Conservation (phyloP, 2,888 invertebrate genomes). For the Anoplius nigerrimus region DNA sequence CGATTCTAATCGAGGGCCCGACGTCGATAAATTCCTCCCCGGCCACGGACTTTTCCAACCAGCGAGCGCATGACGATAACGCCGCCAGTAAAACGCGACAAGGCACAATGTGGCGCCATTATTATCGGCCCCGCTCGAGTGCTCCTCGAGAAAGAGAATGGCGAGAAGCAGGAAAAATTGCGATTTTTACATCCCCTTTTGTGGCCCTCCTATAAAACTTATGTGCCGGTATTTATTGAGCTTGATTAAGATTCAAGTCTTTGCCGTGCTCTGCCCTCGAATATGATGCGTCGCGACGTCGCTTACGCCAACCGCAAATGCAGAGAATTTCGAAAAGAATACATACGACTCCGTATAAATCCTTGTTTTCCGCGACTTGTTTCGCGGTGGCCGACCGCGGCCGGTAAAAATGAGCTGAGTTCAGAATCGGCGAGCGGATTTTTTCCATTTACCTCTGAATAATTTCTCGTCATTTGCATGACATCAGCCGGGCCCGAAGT, state of each 20-base stretch:
- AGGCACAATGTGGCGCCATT: constrained; percentile 30
- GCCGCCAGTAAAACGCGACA: constrained; percentile 31
- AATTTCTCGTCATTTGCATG: no score
- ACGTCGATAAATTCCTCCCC: constrained; percentile 48
- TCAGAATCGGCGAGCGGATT: no score
- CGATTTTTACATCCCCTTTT: constrained; percentile 67
- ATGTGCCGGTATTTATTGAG: constrained; percentile 63
- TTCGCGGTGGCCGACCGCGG: no score
- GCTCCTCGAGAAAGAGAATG: no score
- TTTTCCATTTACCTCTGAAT: no score
- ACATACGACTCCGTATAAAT: no score
- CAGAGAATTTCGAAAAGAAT: no score
- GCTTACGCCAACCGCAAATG: no score
- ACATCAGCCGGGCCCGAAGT: no score
- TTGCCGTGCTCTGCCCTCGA: no score
- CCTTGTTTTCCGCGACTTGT: no score
- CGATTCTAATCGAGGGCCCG: constrained; percentile 47
- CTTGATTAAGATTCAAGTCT: constrained; percentile 68
- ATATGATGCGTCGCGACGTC: constrained; percentile 30
- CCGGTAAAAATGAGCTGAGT: no score
- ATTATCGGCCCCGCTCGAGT: constrained; percentile 30
- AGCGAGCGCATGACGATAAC: constrained; percentile 43
- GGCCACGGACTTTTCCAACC: constrained; percentile 28
- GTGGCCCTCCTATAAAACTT: constrained; percentile 69
- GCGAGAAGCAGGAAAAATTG: not conserved